A percentile compares a stretch with the other conserved stretches of the same genome.
Evolutionary conservation across 1,140 invertebrate species (phyloP).

Genomic region (Tenebrio molitor): DNA sequence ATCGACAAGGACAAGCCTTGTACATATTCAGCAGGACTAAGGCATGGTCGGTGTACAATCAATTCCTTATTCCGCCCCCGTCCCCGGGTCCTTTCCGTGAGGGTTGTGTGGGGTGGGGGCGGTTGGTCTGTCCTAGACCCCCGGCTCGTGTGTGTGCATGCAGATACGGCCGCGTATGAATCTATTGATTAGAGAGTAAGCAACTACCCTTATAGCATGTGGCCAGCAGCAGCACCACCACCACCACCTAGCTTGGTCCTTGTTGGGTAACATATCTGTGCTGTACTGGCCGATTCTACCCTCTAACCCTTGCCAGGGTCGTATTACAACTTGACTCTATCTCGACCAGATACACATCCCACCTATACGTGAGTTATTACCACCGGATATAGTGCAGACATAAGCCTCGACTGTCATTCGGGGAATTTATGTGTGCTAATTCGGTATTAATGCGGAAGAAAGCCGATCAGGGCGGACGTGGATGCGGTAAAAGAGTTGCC

Average conservation of each 20-base stretch:
- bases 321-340: slow-evolving; percentile 55
- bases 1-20: slow-evolving; percentile 51
- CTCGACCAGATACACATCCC: slow-evolving; percentile 42
- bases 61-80: slow-evolving; percentile 61
- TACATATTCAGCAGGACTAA: slow-evolving; percentile 56
- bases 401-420: slow-evolving; percentile 40
- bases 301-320: slow-evolving; percentile 54
- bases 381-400: slow-evolving; percentile 42
- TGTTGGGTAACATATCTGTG: slow-evolving; percentile 53
- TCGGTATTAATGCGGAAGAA: slow-evolving; percentile 3
- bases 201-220: slow-evolving; percentile 44
- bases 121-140: slow-evolving; percentile 20
- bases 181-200: slow-evolving; percentile 61
- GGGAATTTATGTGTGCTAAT: slow-evolving; percentile 41
- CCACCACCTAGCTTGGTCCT: slow-evolving; percentile 48
- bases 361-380: slow-evolving; percentile 47
- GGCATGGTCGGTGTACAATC: slow-evolving; percentile 58
- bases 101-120: slow-evolving; percentile 21
- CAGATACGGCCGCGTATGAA: slow-evolving; percentile 62
- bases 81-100: slow-evolving; percentile 52
- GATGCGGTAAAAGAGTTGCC: no score
- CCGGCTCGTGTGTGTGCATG: slow-evolving; percentile 56
- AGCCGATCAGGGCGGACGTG: neutral
- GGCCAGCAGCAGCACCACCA: slow-evolving; percentile 21
- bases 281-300: slow-evolving; percentile 39